Evolutionary conservation across 2,888 invertebrate species (phyloP).

Genomic region (Eristalis pertinax): DNA sequence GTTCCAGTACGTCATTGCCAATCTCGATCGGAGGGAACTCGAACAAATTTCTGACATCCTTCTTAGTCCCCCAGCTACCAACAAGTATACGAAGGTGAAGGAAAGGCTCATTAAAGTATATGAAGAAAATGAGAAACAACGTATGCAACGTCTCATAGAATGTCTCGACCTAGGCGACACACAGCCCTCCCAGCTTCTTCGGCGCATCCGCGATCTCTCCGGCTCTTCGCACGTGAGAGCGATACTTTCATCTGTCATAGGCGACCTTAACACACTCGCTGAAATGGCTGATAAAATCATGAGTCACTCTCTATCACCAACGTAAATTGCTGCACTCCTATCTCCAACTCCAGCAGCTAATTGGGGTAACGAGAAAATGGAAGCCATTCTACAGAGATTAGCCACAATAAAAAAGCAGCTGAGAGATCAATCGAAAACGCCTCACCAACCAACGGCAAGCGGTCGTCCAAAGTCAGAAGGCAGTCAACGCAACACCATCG

Average conservation of each 20-base stretch:
- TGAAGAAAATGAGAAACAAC: too few relatives aligned
- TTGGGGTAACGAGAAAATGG: background rate
- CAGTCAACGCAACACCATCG: conserved; percentile 12
- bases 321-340: conserved; percentile 17
- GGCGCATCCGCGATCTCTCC: background rate
- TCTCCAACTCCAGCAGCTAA: background rate
- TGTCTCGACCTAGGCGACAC: too few relatives aligned
- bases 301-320: background rate
- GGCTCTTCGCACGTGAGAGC: conserved; percentile 10
- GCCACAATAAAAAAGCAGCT: conserved; percentile 3
- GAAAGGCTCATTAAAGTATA: too few relatives aligned
- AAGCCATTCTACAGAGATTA: too few relatives aligned
- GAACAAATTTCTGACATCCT: too few relatives aligned
- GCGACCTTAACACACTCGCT: background rate
- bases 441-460: conserved; percentile 1
- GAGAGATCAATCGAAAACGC: background rate
- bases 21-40: too few relatives aligned
- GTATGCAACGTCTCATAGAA: too few relatives aligned
- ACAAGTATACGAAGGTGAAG: too few relatives aligned
- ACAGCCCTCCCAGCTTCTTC: conserved; percentile 5
- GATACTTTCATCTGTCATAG: background rate
- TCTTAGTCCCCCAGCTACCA: too few relatives aligned
- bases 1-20: too few relatives aligned
- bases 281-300: conserved; percentile 15
- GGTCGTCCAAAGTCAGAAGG: conserved; percentile 4